These are phyloP conservation scores for Dolichomitus sp. DNA, from an alignment of 2,888 invertebrate genomes.

Conservation along the genomic window DNA sequence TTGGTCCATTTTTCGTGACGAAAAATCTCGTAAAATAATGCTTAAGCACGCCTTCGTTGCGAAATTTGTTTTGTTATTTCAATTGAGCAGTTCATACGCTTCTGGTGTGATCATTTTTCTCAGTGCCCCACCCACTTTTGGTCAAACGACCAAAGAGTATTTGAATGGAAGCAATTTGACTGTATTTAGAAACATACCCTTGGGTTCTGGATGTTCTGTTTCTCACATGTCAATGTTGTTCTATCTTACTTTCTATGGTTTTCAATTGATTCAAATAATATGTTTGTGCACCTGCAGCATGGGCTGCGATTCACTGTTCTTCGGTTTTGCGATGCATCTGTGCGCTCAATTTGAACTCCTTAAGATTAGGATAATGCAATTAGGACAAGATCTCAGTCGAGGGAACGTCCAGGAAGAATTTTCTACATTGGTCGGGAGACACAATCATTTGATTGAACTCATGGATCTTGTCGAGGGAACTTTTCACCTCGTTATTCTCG, in stretches of 20 bases:
- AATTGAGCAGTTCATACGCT: conserved; percentile 45
- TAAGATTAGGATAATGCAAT: not conserved
- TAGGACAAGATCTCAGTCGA: not conserved
- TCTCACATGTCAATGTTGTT: not conserved
- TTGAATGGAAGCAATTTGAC: no score
- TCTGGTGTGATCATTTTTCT: conserved; percentile 50
- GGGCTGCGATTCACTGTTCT: conserved; percentile 50
- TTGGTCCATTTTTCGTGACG: conserved; percentile 44
- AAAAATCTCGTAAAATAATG: conserved; percentile 46
- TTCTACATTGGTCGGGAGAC: not conserved
- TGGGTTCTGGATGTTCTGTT: conserved; percentile 58
- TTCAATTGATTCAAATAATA: conserved; percentile 41
- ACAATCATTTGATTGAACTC: conserved; percentile 8
- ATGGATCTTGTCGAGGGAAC: conserved; percentile 7
- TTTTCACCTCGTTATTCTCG: conserved; percentile 22
- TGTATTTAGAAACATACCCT: conserved; percentile 45
- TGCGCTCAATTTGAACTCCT: conserved; percentile 61
- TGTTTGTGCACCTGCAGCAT: conserved; percentile 28
- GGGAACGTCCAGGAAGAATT: not conserved
- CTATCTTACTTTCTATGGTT: conserved; percentile 43
- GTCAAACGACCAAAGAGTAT: not conserved
- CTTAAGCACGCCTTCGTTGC: conserved; percentile 45
- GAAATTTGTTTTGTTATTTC: conserved; percentile 55
- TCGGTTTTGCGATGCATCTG: conserved; percentile 60
- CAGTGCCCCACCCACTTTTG: conserved; percentile 12